Evolutionary conservation across 2,797 vertebrate species (phyloP).

Genomic region (Remorina albescens): DNA sequence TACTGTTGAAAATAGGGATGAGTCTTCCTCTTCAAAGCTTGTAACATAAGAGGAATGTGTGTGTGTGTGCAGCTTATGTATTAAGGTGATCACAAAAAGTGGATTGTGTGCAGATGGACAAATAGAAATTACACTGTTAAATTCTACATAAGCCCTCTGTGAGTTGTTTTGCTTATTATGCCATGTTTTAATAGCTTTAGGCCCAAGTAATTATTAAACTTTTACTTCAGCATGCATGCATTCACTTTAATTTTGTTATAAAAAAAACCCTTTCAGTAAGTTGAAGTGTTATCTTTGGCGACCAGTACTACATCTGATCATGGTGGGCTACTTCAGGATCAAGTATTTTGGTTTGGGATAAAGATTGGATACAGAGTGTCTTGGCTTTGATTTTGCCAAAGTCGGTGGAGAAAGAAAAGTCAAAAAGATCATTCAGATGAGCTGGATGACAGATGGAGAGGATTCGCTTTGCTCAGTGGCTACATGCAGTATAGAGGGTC

Average conservation of each 20-base stretch:
- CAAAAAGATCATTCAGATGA: slow-evolving; percentile 30
- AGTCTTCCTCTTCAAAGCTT: slow-evolving; percentile 81
- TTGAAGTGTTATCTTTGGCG: slow-evolving; percentile 42
- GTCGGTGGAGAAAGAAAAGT: slow-evolving; percentile 20
- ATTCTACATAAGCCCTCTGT: slow-evolving; percentile 43
- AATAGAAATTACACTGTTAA: slow-evolving; percentile 62
- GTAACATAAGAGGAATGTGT: slow-evolving; percentile 80
- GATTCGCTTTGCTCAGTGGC: slow-evolving; percentile 3
- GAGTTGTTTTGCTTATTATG: slow-evolving; percentile 26
- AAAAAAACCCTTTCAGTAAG: slow-evolving; percentile 9
- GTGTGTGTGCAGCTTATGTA: slow-evolving; percentile 32
- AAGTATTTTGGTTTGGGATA: slow-evolving; percentile 39
- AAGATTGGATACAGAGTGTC: slow-evolving; percentile 24
- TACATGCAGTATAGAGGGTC: slow-evolving; percentile 16
- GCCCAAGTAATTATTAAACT: slow-evolving; percentile 15
- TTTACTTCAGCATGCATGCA: slow-evolving; percentile 4
- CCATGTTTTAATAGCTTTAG: slow-evolving; percentile 32
- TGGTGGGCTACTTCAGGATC: slow-evolving; percentile 32
- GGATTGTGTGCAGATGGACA: slow-evolving; percentile 68
- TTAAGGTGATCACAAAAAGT: slow-evolving; percentile 72
- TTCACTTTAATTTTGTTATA: slow-evolving; percentile 17
- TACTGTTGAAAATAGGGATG: slow-evolving; percentile 88
- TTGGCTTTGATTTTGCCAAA: slow-evolving; percentile 32
- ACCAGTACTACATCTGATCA: slow-evolving; percentile 5
- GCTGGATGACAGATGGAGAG: slow-evolving; percentile 31